Base-by-base conservation (phyloP, 2,797 vertebrate species). In the Nannoperca australis region DNA sequence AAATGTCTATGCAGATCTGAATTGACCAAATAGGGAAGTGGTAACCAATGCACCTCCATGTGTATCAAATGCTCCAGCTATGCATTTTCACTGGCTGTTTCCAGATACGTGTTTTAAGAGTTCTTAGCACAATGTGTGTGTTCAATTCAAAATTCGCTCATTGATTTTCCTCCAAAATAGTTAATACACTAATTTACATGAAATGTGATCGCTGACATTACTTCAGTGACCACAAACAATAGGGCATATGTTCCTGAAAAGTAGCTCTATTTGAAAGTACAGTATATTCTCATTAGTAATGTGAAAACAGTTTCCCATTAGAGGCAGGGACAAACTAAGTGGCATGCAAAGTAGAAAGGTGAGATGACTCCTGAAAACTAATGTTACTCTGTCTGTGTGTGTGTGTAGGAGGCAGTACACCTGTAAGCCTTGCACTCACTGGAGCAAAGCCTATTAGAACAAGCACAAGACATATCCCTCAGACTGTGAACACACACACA, bases 371-470 rank as follows among this genome's bases (percentile, higher is more conserved):
- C 84, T 86, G 73, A 81, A 85, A 85, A 82, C 62, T 84, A 76
- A 83, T 87, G 78, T 80, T 82, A 62, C 38, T 22, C 0, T 68
- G 65, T 54, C 59, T 73, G 68, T 55, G 42, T 58, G 54, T 74
- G 62, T 70, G 17, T 38, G 42, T 73, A 70, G 73, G 36, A 84
- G 49, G 78, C 61, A 72, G 47, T 85, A 90, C 86, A 92, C 87
- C 73, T 91, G 89, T 93, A 92, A 92, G 89, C 89, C 73, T 73
- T 87, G 88, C 78, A 90, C 73, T 82, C 92, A 89, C 75, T 90
- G 85, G 75, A 90, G 92, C 92, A 91, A 84, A 92, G 71, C 91
- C 85, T 92, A 89, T 93, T 93, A 90, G 78, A 91, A 92, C 88
- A 90, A 91, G 85, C 76, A 64, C 53, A 87, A 81, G 85, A 91